A percentile compares a stretch with the other conserved stretches of the same genome.
Evolutionary conservation across 2,113 vertebrate genomes (phyloP).

Genomic region (Phaethornis superciliosus): DNA sequence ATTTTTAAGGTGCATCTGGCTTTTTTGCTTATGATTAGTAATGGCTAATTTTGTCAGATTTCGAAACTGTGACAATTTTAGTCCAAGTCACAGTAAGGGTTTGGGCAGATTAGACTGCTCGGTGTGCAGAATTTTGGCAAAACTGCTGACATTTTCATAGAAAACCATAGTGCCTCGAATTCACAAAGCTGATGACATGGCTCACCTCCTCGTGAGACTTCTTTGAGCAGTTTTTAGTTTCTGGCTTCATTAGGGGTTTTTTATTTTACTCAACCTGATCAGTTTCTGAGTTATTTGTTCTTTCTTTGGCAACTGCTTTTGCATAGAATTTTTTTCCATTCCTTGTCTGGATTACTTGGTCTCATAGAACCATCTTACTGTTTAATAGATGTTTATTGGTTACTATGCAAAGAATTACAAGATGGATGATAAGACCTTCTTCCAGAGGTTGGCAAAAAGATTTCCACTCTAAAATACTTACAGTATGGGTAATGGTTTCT

Average conservation of each 20-base stretch:
- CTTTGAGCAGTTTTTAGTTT: not conserved
- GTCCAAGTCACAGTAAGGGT: not conserved
- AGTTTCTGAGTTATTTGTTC: not conserved
- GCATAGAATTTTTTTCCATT: not conserved
- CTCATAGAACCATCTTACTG: not conserved
- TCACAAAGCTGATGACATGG: not conserved
- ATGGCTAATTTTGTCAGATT: not conserved
- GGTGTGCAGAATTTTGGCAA: not conserved
- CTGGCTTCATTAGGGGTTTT: not conserved
- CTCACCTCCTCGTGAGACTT: not conserved
- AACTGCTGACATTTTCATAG: not conserved
- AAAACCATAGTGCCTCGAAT: not conserved
- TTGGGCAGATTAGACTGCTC: not conserved
- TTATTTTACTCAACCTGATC: not conserved
- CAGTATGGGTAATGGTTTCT: not conserved
- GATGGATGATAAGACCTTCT: not conserved
- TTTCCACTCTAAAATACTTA: not conserved
- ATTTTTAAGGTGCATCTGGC: not conserved
- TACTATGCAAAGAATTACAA: not conserved
- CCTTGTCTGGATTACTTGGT: not conserved
- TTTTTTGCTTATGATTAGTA: not conserved
- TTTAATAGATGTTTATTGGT: not conserved
- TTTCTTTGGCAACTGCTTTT: not conserved
- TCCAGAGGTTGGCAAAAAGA: not conserved
- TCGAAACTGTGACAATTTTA: not conserved